Conservation (phyloP, 2,888 invertebrate species). For the Drosophila cognata region DNA sequence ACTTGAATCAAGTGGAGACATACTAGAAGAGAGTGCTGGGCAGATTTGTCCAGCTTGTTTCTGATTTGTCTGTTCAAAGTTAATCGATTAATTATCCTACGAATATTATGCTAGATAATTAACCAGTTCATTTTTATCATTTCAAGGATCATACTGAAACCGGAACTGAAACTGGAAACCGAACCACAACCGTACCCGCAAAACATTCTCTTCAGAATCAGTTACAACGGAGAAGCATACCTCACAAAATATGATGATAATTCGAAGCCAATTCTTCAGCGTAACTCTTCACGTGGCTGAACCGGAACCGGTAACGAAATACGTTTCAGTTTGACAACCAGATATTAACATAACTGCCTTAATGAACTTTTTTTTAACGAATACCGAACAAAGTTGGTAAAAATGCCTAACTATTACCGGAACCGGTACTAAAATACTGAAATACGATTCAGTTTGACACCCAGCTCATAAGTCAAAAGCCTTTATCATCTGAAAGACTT, state of each 20-base stretch:
- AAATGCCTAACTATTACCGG: too few species aligned
- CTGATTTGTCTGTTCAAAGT: not conserved
- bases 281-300: not conserved
- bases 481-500: not conserved
- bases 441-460: not conserved
- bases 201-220: not conserved
- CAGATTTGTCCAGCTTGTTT: not conserved
- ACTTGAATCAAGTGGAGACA: not conserved
- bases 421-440: not conserved
- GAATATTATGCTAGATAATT: too few species aligned
- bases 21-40: not conserved
- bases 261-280: not conserved
- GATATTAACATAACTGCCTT: too few species aligned
- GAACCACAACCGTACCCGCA: not conserved
- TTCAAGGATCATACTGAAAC: too few species aligned
- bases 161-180: too few species aligned
- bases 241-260: not conserved
- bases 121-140: too few species aligned
- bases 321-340: not conserved
- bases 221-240: not conserved
- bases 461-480: not conserved
- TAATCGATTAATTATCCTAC: not conserved
- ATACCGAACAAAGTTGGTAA: too few species aligned
- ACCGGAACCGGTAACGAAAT: not conserved
- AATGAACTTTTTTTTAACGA: too few species aligned